These are phyloP conservation scores for Zaprionus ghesquierei DNA, from an alignment of 1,140 invertebrate species.

Conservation along the genomic window DNA sequence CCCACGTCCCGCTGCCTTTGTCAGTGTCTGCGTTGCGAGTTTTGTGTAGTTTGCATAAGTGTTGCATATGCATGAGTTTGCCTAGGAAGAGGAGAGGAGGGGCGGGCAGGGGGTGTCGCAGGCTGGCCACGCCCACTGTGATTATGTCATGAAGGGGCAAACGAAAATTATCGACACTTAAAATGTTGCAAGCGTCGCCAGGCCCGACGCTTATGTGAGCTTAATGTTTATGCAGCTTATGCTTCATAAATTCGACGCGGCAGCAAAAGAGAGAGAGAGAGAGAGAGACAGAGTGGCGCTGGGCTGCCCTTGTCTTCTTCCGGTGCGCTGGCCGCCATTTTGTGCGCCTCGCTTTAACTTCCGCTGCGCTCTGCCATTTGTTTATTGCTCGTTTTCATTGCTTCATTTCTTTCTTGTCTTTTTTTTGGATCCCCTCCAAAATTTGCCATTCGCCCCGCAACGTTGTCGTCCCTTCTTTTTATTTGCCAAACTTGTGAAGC, in stretches of 20 bases:
- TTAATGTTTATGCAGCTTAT: slow-evolving; percentile 80
- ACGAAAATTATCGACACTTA: slow-evolving; percentile 74
- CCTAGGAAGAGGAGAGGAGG: too few relatives aligned
- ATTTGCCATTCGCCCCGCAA: background rate
- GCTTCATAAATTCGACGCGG: slow-evolving; percentile 68
- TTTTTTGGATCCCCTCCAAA: slow-evolving; percentile 9
- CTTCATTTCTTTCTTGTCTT: too few relatives aligned
- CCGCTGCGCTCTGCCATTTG: slow-evolving; percentile 60
- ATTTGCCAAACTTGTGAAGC: slow-evolving; percentile 18
- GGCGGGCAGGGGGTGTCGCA: too few relatives aligned
- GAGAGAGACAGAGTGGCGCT: background rate
- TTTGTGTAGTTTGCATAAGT: slow-evolving; percentile 37
- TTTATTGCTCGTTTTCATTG: slow-evolving; percentile 78
- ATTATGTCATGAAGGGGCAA: background rate
- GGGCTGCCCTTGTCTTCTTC: slow-evolving; percentile 62
- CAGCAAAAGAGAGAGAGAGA: background rate
- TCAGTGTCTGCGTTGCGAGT: slow-evolving; percentile 4
- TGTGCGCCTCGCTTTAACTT: slow-evolving; percentile 46
- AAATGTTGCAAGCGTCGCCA: slow-evolving; percentile 72
- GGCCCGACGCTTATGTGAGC: slow-evolving; percentile 71
- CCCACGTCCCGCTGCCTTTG: background rate
- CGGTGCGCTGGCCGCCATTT: slow-evolving; percentile 63
- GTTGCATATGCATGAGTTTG: slow-evolving; percentile 71
- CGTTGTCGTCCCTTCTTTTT: slow-evolving; percentile 28
- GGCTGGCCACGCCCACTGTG: slow-evolving; percentile 23